phyloP scores from a whole-genome alignment of 2,797 vertebrate species.

The Vireo griseus region DNA sequence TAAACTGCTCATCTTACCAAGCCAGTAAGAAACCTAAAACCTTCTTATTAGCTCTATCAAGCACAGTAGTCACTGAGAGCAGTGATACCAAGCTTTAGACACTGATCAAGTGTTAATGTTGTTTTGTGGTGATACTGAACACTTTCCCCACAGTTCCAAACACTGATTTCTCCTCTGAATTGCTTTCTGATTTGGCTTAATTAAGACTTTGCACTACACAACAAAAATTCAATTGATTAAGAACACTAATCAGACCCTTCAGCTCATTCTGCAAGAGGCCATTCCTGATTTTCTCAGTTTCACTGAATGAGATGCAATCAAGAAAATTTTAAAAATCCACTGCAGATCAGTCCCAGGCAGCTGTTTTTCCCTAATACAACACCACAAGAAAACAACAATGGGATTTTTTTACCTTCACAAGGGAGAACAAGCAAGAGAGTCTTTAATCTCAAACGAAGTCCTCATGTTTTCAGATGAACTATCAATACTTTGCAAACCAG shows the following conservation, averaged over 20 bases:
- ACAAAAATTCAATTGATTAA: not conserved
- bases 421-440: not conserved
- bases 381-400: not conserved
- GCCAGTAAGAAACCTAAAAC: not conserved
- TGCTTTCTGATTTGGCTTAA: not conserved
- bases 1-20: not conserved
- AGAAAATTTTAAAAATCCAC: not conserved
- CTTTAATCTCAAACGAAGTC: not conserved
- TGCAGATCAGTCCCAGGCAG: not conserved
- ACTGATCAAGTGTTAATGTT: not conserved
- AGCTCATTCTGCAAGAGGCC: not conserved
- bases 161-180: not conserved
- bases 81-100: not conserved
- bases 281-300: not conserved
- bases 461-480: not conserved
- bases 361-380: not conserved
- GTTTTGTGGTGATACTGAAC: not conserved
- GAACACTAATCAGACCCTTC: not conserved
- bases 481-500: not conserved
- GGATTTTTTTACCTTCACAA: not conserved
- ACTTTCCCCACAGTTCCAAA: not conserved
- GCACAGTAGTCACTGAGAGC: not conserved
- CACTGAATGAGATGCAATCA: not conserved
- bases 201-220: not conserved
- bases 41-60: not conserved